Evolutionary conservation across 2,113 vertebrate genomes (phyloP).

Genomic region (Rhinoderma darwinii): DNA sequence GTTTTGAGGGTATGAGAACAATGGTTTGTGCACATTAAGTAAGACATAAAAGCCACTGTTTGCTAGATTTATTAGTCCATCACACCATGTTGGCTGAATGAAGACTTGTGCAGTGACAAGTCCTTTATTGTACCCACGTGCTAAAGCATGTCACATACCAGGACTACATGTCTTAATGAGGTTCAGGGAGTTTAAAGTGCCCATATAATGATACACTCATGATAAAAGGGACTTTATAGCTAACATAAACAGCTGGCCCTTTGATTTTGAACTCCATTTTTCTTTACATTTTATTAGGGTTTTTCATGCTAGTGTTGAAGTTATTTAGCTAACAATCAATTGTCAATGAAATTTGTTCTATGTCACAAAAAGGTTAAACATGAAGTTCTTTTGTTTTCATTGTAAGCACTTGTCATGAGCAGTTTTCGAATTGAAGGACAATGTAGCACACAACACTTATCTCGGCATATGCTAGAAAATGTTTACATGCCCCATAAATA

Average conservation of each 20-base stretch:
- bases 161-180: not conserved
- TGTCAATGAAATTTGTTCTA: not conserved
- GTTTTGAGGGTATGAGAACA: not conserved
- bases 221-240: not conserved
- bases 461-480: not conserved
- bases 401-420: not conserved
- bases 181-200: not conserved
- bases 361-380: not conserved
- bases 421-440: not conserved
- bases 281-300: not conserved
- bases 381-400: not conserved
- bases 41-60: slow-evolving; percentile 5
- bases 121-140: slow-evolving; percentile 6
- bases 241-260: not conserved
- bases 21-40: slow-evolving; percentile 1
- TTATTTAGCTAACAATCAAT: not conserved
- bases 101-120: not conserved
- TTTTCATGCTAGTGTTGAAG: not conserved
- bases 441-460: not conserved
- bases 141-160: not conserved
- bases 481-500: not conserved
- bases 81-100: not conserved
- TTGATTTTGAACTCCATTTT: not conserved
- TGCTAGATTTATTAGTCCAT: not conserved
- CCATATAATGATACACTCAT: not conserved